These are phyloP conservation scores for Clinocottus analis DNA, from an alignment of 2,113 vertebrate genomes.

Conservation along the genomic window DNA sequence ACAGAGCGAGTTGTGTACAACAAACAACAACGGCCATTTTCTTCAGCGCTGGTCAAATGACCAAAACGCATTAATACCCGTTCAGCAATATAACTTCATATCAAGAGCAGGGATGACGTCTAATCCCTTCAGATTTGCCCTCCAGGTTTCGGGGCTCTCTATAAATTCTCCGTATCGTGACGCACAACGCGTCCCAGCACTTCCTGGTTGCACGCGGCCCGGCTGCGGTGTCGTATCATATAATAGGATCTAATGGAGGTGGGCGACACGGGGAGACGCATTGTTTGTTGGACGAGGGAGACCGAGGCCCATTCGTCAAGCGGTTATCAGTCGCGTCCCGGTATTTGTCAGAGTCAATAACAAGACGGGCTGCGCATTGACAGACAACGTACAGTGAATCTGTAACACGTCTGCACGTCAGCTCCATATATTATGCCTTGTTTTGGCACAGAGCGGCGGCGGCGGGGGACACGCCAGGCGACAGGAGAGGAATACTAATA, in stretches of 20 bases:
- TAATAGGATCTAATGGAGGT: slow-evolving; percentile 72
- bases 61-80: too few species aligned
- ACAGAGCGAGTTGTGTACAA: too few species aligned
- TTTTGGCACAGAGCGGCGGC: slow-evolving; percentile 59
- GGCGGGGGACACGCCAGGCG: slow-evolving; percentile 15
- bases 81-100: background rate
- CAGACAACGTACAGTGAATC: slow-evolving; percentile 54
- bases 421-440: slow-evolving; percentile 24
- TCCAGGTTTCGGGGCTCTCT: slow-evolving; percentile 13
- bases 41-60: too few species aligned
- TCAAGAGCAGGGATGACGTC: background rate
- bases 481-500: slow-evolving; percentile 61
- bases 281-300: slow-evolving; percentile 60
- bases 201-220: slow-evolving; percentile 43
- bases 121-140: slow-evolving; percentile 8
- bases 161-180: slow-evolving; percentile 13
- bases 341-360: slow-evolving; percentile 76
- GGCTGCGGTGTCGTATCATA: slow-evolving; percentile 71
- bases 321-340: slow-evolving; percentile 61
- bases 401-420: slow-evolving; percentile 46
- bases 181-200: slow-evolving; percentile 30
- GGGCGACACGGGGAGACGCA: slow-evolving; percentile 60
- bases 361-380: slow-evolving; percentile 59
- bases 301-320: slow-evolving; percentile 71
- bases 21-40: too few species aligned